Percentiles rank a stretch among this genome's conserved stretches.
These are phyloP conservation scores for Yponomeuta malinellus DNA, from an alignment of 2,888 invertebrate genomes.

Conservation along the genomic window DNA sequence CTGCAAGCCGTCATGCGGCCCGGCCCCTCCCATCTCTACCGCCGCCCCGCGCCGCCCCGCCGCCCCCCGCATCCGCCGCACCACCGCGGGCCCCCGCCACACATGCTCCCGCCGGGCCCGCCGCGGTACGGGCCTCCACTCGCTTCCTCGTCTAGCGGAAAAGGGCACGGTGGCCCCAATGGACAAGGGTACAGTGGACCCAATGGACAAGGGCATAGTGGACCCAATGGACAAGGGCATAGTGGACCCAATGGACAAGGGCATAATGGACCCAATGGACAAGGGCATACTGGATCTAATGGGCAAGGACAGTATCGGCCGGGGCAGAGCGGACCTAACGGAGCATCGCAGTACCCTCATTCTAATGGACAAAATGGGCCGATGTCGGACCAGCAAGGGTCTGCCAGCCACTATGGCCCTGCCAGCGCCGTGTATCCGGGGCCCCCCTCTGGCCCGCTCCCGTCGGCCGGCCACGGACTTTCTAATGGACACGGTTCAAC, in stretches of 20 bases:
- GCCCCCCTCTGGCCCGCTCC: not conserved
- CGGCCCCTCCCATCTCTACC: conserved; percentile 48
- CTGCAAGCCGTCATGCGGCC: conserved; percentile 64
- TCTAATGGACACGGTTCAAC: not conserved
- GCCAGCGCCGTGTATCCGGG: not conserved
- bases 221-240: not conserved
- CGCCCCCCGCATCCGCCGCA: conserved; percentile 48
- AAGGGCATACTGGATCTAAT: too few species aligned
- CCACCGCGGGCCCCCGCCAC: conserved; percentile 15
- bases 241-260: not conserved
- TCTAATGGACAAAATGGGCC: not conserved
- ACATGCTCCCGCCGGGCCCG: not conserved
- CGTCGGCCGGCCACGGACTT: not conserved
- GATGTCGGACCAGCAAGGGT: not conserved
- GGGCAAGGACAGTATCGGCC: not conserved
- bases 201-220: not conserved
- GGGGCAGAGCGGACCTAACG: not conserved
- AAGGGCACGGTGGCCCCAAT: not conserved
- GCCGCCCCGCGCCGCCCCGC: conserved; percentile 61
- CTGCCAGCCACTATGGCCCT: not conserved
- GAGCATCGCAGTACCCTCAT: not conserved
- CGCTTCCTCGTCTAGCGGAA: not conserved
- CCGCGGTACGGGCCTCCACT: too few species aligned
- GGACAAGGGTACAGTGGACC: too few species aligned
- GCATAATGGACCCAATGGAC: not conserved